Percentiles rank a stretch among this genome's conserved stretches.
phyloP scores from a whole-genome alignment of 92 coral and sea anemone species.

The Siderastrea radians region DNA sequence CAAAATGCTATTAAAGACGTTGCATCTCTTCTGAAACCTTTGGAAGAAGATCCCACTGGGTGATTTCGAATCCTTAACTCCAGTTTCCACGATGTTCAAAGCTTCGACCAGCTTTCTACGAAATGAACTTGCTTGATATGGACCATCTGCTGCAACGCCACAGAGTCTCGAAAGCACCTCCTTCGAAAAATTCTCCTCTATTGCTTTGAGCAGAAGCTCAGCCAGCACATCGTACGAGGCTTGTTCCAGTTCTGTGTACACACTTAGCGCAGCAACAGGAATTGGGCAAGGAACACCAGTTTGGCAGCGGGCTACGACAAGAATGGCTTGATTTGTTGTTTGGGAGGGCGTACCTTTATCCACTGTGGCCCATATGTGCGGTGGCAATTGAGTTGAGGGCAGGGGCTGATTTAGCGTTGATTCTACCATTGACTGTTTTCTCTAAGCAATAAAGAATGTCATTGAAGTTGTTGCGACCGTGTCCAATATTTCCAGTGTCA shows the following conservation, averaged over 20 bases:
- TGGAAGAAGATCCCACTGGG: constrained; percentile 27
- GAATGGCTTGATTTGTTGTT: constrained; percentile 54
- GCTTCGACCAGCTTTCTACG: constrained; percentile 11
- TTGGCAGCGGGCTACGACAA: constrained; percentile 53
- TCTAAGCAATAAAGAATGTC: too few relatives aligned
- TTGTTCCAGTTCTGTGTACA: constrained; percentile 41
- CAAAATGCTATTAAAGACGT: constrained; percentile 23
- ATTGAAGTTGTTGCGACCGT: too few relatives aligned
- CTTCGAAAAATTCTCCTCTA: constrained; percentile 17
- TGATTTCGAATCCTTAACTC: constrained; percentile 20
- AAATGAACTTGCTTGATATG: constrained; percentile 52
- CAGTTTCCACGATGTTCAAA: constrained; percentile 17
- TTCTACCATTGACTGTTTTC: too few relatives aligned
- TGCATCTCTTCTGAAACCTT: constrained; percentile 32
- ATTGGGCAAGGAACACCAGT: constrained; percentile 50
- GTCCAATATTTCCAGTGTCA: too few relatives aligned
- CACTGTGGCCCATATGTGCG: too few relatives aligned
- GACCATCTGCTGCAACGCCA: constrained; percentile 59
- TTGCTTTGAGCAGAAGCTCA: constrained; percentile 19
- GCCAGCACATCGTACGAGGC: constrained; percentile 44
- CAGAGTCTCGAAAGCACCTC: constrained; percentile 42
- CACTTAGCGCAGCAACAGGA: constrained; percentile 55
- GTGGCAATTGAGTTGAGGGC: too few relatives aligned
- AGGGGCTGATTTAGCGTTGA: too few relatives aligned
- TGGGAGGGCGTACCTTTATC: background rate